phyloP scores from a whole-genome alignment of 2,113 vertebrate genomes.

The Tichodroma muraria region DNA sequence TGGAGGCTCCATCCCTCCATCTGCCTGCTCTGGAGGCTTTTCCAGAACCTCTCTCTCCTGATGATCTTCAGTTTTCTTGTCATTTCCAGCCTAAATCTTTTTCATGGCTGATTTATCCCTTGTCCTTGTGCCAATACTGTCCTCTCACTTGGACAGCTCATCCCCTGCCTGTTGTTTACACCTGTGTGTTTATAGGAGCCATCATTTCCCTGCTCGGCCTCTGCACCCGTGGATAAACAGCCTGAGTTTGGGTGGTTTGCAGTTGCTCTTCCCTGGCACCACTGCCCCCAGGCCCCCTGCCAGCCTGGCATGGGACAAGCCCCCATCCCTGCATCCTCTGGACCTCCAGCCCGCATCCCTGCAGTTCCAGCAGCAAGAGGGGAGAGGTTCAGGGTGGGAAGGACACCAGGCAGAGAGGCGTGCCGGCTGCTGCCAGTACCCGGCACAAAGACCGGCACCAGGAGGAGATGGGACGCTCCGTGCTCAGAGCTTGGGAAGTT shows the following conservation, averaged over 20 bases:
- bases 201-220: background rate
- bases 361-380: background rate
- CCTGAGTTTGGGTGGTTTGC: background rate
- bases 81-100: background rate
- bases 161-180: background rate
- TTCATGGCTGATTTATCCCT: background rate
- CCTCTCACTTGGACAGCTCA: background rate
- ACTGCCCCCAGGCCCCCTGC: background rate
- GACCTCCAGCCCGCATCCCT: background rate
- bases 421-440: background rate
- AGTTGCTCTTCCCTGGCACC: background rate
- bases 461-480: rapidly evolving
- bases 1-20: background rate
- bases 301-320: background rate
- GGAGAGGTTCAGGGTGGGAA: background rate
- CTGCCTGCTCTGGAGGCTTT: background rate
- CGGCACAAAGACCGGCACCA: rapidly evolving
- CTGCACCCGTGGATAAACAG: background rate
- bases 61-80: background rate
- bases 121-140: background rate
- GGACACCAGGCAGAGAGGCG: rapidly evolving
- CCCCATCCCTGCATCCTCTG: background rate
- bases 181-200: background rate
- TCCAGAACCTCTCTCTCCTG: background rate
- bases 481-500: background rate